Conservation (phyloP, 2,888 invertebrate genomes). For the Torymus aiolomorphi region DNA sequence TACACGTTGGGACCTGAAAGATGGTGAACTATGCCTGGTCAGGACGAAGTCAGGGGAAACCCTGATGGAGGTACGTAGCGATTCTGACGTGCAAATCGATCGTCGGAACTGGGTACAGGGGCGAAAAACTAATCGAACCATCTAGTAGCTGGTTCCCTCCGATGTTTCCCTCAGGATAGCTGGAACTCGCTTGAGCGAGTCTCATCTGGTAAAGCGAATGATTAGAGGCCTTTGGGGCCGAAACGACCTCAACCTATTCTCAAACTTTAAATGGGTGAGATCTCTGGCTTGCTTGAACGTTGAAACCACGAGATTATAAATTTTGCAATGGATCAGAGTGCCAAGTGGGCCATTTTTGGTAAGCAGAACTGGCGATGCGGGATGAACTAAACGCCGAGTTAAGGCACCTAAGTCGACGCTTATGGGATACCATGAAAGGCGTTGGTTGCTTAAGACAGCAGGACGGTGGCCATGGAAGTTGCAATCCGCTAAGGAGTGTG, state of each 20-base stretch:
- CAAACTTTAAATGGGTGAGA: conserved; percentile 87
- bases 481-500: conserved; percentile 78
- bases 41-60: conserved; percentile 84
- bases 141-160: conserved; percentile 87
- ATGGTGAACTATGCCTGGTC: conserved; percentile 82
- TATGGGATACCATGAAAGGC: conserved; percentile 76
- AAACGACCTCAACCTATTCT: conserved; percentile 86
- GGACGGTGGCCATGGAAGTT: conserved; percentile 87
- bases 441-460: conserved; percentile 79
- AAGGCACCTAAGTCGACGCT: too few relatives aligned
- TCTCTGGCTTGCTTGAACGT: conserved; percentile 79
- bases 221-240: conserved; percentile 85
- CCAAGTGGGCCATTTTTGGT: too few relatives aligned
- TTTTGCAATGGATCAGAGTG: too few relatives aligned
- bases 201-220: conserved; percentile 83
- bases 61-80: conserved; percentile 84
- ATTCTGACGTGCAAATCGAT: too few relatives aligned
- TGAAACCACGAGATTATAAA: conserved; percentile 77
- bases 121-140: conserved; percentile 85
- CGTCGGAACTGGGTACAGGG: conserved; percentile 77
- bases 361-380: too few relatives aligned
- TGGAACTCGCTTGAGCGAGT: conserved; percentile 72
- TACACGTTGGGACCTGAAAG: conserved; percentile 83
- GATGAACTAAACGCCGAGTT: too few relatives aligned
- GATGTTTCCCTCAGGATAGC: conserved; percentile 87